Evolutionary conservation across 2,888 invertebrate species (phyloP).

Genomic region (Synergus japonicus): DNA sequence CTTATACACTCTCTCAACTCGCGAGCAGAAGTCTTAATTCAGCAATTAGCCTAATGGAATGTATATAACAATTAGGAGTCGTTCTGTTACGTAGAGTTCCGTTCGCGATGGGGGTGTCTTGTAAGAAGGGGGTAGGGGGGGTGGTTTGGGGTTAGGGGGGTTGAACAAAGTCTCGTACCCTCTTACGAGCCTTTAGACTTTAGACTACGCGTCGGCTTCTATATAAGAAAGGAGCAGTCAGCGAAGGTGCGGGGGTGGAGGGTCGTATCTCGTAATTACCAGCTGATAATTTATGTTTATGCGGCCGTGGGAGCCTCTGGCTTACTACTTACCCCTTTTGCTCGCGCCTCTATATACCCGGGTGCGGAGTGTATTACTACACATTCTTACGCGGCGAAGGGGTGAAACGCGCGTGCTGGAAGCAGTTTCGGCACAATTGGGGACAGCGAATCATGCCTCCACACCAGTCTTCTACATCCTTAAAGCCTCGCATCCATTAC

Average conservation of each 20-base stretch:
- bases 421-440: constrained; percentile 55
- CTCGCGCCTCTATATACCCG: constrained; percentile 56
- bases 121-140: constrained; percentile 8
- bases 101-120: constrained; percentile 52
- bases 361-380: constrained; percentile 73
- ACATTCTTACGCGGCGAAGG: constrained; percentile 71
- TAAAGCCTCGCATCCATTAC: constrained; percentile 73
- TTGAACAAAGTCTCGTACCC: constrained; percentile 59
- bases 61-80: constrained; percentile 77
- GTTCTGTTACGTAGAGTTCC: constrained; percentile 66
- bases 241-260: constrained; percentile 47
- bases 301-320: constrained; percentile 69
- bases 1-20: constrained; percentile 55
- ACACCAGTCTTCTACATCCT: constrained; percentile 67
- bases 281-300: constrained; percentile 78
- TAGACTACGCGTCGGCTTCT: constrained; percentile 52
- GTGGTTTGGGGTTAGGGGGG: constrained; percentile 45
- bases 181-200: constrained; percentile 63
- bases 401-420: constrained; percentile 49
- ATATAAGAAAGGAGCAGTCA: constrained; percentile 50
- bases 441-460: constrained; percentile 36
- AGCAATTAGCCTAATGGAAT: constrained; percentile 78
- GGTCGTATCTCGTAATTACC: constrained; percentile 77
- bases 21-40: constrained; percentile 75
- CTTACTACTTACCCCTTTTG: constrained; percentile 74